These are phyloP conservation scores for Lasioglossum vierecki DNA, from an alignment of 2,888 invertebrate genomes.

Conservation along the genomic window DNA sequence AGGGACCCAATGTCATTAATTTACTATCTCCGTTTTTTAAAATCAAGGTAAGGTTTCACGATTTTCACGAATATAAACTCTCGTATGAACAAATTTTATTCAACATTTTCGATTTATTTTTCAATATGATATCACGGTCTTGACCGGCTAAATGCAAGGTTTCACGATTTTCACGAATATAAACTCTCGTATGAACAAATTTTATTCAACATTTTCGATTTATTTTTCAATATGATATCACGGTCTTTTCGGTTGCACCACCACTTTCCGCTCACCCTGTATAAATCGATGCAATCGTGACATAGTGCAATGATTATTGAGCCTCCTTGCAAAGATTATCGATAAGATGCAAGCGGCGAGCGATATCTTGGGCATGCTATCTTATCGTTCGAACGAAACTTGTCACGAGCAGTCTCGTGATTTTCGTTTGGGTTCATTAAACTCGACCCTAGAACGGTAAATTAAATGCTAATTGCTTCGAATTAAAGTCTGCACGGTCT, in stretches of 20 bases:
- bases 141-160: too few species aligned
- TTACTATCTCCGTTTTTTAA: too few species aligned
- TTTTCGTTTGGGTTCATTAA: slow-evolving; percentile 4
- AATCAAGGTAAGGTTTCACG: too few species aligned
- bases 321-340: not conserved
- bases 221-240: not conserved
- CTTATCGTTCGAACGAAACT: not conserved
- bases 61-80: too few species aligned
- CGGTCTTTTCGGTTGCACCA: not conserved
- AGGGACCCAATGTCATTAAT: too few species aligned
- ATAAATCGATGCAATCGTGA: not conserved
- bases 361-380: not conserved
- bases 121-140: not conserved
- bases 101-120: not conserved
- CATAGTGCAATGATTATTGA: not conserved
- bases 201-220: not conserved
- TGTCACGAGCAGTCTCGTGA: not conserved
- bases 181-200: not conserved
- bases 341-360: not conserved
- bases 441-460: slow-evolving; percentile 5
- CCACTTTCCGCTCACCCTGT: not conserved
- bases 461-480: not conserved
- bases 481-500: not conserved
- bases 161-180: too few species aligned
- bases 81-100: not conserved